Evolutionary conservation across 2,113 vertebrate genomes (phyloP), one percentile per base, ranked within the genome.

Genomic region (Xyliphius kryptos): DNA sequence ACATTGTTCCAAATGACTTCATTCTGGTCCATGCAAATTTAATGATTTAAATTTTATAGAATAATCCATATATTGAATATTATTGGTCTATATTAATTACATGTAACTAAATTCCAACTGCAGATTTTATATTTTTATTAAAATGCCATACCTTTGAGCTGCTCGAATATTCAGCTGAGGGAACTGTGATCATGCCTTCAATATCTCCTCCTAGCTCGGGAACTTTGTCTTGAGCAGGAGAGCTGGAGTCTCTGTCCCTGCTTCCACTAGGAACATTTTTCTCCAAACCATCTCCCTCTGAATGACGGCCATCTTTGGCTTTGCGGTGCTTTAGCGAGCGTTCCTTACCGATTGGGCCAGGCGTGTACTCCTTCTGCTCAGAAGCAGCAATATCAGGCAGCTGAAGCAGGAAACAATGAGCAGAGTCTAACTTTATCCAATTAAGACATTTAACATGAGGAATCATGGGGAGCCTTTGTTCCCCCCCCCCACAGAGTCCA

Each of bases 331-430:
- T 98, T 57, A 99, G 76, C 7, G 94, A 99, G 65, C 96, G 91
- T 14, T 99, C 96, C 69, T 99, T 99, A 64, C 96, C 96, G 63
- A 99, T 97, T 51, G 95, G 96, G 73, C 96, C 95, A 3, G 95
- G 95, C 72, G 97, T 97, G 78, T 98, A 95, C 67, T 98, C 94
- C 81, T 97, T 98, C 67, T 88, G 92, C 84, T 96, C 93, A 58
- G 93, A 81, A 0, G 88, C 89, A 82, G 88, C 92, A 79, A 97
- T 84, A 68, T 98, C 95, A 80, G 92, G 91, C 75, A 97, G 90
- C 96, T 98, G 61, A 7, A 32, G 15, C 12, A 21, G 1, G 2
- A 16, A 10, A 16, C 17, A 16, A 6, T 12, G 3, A 49, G 14
- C 9, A 13, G 9, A n/a, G n/a, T n/a, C n/a, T n/a, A n/a, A n/a